phyloP scores from a whole-genome alignment of 2,113 vertebrate genomes.

The Scatophagus argus region DNA sequence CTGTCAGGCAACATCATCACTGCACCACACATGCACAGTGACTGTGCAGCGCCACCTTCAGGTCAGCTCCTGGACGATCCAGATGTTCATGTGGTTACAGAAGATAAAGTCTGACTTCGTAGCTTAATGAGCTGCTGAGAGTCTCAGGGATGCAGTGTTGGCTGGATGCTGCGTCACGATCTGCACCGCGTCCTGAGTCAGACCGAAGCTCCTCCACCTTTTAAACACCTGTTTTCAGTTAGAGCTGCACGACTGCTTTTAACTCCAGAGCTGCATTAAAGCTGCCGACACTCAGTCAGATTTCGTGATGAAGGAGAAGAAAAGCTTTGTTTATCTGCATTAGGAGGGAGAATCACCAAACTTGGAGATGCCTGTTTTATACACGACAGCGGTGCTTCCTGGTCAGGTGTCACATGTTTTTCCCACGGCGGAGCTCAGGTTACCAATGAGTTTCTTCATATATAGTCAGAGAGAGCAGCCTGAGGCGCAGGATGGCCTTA shows the following conservation, averaged over 20 bases:
- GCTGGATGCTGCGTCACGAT: slow-evolving; percentile 10
- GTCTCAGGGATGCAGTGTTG: not conserved
- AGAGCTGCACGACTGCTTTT: not conserved
- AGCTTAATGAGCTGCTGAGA: not conserved
- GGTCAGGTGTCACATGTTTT: slow-evolving; percentile 22
- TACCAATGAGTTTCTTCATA: too few relatives aligned
- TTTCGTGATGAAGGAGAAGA: slow-evolving; percentile 1
- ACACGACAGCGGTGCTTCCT: slow-evolving; percentile 32
- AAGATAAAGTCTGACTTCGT: not conserved
- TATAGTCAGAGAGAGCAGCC: slow-evolving; percentile 44
- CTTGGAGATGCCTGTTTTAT: slow-evolving; percentile 19
- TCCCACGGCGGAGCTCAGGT: not conserved
- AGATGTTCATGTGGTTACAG: too few relatives aligned
- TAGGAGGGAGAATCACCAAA: slow-evolving; percentile 21
- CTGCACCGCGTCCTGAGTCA: slow-evolving; percentile 22
- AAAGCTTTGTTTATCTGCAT: not conserved
- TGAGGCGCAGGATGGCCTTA: slow-evolving; percentile 58
- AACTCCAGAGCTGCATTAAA: not conserved
- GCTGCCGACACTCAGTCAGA: too few relatives aligned
- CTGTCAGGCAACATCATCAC: too few relatives aligned
- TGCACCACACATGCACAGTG: too few relatives aligned
- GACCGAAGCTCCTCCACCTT: not conserved
- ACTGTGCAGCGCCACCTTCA: too few relatives aligned
- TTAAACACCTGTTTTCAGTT: not conserved
- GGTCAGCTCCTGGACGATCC: too few relatives aligned